Conservation (phyloP, 2,113 vertebrate genomes). For the Dicaeum eximium region DNA sequence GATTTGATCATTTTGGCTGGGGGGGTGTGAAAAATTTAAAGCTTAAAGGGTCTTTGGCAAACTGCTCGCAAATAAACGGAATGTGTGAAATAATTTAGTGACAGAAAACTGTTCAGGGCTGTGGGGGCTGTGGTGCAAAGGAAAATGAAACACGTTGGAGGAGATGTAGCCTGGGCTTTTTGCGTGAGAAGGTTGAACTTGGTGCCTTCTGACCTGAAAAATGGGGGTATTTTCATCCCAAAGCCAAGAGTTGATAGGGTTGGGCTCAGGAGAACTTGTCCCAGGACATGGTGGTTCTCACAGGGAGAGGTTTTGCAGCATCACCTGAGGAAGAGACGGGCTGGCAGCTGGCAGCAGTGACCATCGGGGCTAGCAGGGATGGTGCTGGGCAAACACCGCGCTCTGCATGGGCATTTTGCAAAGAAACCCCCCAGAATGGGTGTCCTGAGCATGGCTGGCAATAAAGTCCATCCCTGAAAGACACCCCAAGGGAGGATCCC, state of each 20-base stretch:
- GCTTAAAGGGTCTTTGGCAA: slow-evolving; percentile 59
- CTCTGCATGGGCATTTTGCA: background rate
- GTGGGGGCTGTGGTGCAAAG: background rate
- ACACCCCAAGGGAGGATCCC: background rate
- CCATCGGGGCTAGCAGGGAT: rapidly evolving
- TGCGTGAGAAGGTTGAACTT: background rate
- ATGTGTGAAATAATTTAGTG: slow-evolving; percentile 59
- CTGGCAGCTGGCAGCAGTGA: background rate
- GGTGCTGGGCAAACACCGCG: rapidly evolving
- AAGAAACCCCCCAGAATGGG: background rate
- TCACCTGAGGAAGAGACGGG: background rate
- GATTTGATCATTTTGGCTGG: slow-evolving; percentile 31
- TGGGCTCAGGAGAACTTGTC: background rate
- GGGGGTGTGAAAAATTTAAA: slow-evolving; percentile 9
- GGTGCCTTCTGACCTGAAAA: background rate
- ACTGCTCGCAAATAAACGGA: slow-evolving; percentile 25
- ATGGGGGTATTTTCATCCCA: background rate
- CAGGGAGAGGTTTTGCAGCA: rapidly evolving
- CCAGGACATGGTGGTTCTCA: rapidly evolving
- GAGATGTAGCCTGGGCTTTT: background rate
- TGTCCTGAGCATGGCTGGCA: rapidly evolving
- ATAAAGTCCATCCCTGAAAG: background rate
- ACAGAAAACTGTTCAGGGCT: background rate
- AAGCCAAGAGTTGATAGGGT: background rate
- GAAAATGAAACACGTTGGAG: slow-evolving; percentile 32